Evolutionary conservation across 2,888 invertebrate species (phyloP).

Genomic region (Amiota minor): DNA sequence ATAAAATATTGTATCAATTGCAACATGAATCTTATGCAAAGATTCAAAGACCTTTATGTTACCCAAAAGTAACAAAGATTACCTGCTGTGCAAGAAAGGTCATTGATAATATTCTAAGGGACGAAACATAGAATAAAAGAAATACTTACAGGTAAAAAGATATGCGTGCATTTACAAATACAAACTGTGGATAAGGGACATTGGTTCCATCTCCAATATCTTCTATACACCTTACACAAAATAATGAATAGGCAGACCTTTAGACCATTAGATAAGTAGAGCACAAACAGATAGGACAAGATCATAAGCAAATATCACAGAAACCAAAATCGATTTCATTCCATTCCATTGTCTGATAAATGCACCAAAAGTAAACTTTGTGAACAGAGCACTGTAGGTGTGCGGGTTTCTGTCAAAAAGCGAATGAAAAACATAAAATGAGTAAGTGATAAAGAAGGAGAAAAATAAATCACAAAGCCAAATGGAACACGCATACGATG

Average conservation of each 20-base stretch:
- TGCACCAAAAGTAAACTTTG: background rate
- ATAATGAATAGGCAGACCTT: background rate
- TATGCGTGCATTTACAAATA: background rate
- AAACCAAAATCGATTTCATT: too few relatives aligned
- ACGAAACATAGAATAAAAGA: background rate
- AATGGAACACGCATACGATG: background rate
- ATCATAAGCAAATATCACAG: too few relatives aligned
- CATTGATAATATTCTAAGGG: background rate
- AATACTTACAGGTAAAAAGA: slow-evolving; percentile 4
- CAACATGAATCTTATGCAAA: background rate
- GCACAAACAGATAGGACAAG: background rate
- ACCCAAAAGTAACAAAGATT: background rate
- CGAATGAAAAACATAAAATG: background rate
- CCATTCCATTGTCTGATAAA: background rate
- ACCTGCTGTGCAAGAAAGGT: background rate
- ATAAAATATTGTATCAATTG: background rate
- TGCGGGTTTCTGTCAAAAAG: background rate
- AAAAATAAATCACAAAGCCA: slow-evolving; percentile 32
- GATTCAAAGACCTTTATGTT: background rate
- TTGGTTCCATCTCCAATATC: background rate
- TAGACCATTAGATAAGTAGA: background rate
- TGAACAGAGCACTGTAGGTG: background rate
- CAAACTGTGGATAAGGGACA: too few relatives aligned
- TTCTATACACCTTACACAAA: background rate
- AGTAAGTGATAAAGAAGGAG: background rate